phyloP scores from a whole-genome alignment of 1,140 invertebrate genomes.

The Procambarus clarkii region DNA sequence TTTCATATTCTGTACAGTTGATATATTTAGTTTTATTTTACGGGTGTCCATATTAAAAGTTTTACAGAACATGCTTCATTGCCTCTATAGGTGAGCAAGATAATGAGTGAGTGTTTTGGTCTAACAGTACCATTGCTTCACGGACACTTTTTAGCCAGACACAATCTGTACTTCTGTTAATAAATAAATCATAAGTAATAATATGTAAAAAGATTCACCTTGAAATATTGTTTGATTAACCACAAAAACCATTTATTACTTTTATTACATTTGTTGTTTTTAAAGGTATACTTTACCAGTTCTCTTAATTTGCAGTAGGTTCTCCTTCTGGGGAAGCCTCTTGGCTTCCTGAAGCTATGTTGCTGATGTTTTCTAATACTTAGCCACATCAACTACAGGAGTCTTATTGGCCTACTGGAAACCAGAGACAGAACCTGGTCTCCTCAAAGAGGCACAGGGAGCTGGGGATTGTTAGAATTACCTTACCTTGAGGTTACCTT shows the following conservation, averaged over 20 bases:
- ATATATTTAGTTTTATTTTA: slow-evolving; percentile 29
- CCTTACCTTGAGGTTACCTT: no score
- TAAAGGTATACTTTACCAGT: no score
- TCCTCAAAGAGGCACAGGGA: no score
- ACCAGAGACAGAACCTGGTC: no score
- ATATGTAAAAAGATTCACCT: slow-evolving; percentile 50
- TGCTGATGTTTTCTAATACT: no score
- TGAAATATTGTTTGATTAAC: background rate
- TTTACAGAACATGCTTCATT: slow-evolving; percentile 47
- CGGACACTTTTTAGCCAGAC: slow-evolving; percentile 48
- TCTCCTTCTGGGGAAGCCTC: no score
- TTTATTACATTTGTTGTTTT: no score
- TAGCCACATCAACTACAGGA: no score
- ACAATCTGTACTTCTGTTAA: slow-evolving; percentile 62
- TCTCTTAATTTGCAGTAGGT: no score
- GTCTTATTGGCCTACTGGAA: no score
- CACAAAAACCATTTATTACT: background rate
- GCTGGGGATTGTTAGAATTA: no score
- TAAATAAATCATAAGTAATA: slow-evolving; percentile 62
- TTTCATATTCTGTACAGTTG: slow-evolving; percentile 44
- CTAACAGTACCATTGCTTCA: slow-evolving; percentile 33
- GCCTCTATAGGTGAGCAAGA: slow-evolving; percentile 11
- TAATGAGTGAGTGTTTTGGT: slow-evolving; percentile 16
- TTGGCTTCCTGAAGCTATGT: no score
- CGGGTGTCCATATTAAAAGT: slow-evolving; percentile 43